Evolutionary conservation across 1,140 invertebrate genomes (phyloP).

Genomic region (Thaumetopoea pityocampa): DNA sequence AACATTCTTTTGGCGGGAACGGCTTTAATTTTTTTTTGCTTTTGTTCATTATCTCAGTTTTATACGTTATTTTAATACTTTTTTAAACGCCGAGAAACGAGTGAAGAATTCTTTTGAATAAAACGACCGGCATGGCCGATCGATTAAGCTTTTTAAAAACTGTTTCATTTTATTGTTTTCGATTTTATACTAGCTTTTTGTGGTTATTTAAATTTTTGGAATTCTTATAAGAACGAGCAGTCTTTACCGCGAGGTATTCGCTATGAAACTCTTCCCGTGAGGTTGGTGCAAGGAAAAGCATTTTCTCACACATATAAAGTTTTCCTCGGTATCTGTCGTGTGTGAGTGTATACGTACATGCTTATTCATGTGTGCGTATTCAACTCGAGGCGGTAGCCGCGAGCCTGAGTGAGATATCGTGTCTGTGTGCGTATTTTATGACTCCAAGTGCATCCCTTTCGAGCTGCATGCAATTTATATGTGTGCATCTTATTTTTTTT

Average conservation of each 20-base stretch:
- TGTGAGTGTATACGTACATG: slow-evolving; percentile 35
- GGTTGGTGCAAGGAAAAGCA: slow-evolving; percentile 75
- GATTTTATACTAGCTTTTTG: slow-evolving; percentile 29
- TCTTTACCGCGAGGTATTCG: slow-evolving; percentile 76
- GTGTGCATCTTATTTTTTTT: slow-evolving; percentile 73
- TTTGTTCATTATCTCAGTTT: slow-evolving; percentile 33
- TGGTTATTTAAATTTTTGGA: slow-evolving; percentile 30
- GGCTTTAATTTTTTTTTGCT: slow-evolving; percentile 24
- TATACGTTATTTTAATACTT: slow-evolving; percentile 36
- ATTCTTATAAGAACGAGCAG: slow-evolving; percentile 67
- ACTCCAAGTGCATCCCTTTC: slow-evolving; percentile 75
- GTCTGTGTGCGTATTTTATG: slow-evolving; percentile 66
- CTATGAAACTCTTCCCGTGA: slow-evolving; percentile 75
- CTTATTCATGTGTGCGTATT: slow-evolving; percentile 42
- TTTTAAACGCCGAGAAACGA: slow-evolving; percentile 55
- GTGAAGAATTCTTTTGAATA: slow-evolving; percentile 56
- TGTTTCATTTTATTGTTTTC: slow-evolving; percentile 11
- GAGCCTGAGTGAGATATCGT: slow-evolving; percentile 33
- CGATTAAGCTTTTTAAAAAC: slow-evolving; percentile 31
- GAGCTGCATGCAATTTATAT: slow-evolving; percentile 72
- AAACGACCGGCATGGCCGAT: slow-evolving; percentile 37
- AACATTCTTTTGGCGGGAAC: slow-evolving; percentile 33
- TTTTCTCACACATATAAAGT: slow-evolving; percentile 69
- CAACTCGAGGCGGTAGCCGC: slow-evolving; percentile 29
- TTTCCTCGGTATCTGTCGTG: slow-evolving; percentile 54